Evolutionary conservation across 2,888 invertebrate species (phyloP), one percentile per base, ranked within the genome.

Genomic region (Scaptomyza caliginosa): DNA sequence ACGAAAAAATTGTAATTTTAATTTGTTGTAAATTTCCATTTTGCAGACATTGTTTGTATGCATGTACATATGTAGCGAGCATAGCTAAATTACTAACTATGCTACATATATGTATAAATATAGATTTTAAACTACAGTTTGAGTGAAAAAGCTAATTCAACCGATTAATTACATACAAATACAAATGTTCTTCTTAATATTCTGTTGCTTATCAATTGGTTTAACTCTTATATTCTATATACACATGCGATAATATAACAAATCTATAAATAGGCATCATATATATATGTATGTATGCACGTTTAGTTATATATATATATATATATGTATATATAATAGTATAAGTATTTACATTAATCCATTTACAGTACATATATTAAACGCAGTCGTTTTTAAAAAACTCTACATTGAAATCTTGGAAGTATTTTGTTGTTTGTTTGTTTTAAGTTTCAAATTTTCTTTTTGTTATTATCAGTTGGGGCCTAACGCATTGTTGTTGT

Each of bases 321-420:
- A 26, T 51, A n/a, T n/a, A n/a, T 64, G 40, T 62, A 42, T n/a
- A 30, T 30, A n/a, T 30, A 30, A 30, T 28, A 30, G 21, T 30
- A 30, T 38, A 34, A 38, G 24, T 67, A 71, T 71, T 58, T 74
- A 66, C 70, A 73, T 34, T 59, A 42, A 32, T 67, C 38, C 45
- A 52, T 45, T 55, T 64, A 7, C 52, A 40, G 30, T 67, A 51
- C 65, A 60, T 36, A 55, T 57, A 55, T 57, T 70, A 65, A 73
- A 52, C 70, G 79, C 79, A 76, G 77, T 79, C 79, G 80, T 78
- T 79, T 79, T 77, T 8, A 3, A 74, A 62, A 80, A 81, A 84
- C 74, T 59, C 58, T 63, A 71, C 60, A 76, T 84, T 78, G 76
- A 78, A 81, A 77, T 60, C 55, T 56, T 77, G 81, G 79, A 83